phyloP scores from a whole-genome alignment of 1,140 invertebrate genomes.

The Microplitis demolitor region DNA sequence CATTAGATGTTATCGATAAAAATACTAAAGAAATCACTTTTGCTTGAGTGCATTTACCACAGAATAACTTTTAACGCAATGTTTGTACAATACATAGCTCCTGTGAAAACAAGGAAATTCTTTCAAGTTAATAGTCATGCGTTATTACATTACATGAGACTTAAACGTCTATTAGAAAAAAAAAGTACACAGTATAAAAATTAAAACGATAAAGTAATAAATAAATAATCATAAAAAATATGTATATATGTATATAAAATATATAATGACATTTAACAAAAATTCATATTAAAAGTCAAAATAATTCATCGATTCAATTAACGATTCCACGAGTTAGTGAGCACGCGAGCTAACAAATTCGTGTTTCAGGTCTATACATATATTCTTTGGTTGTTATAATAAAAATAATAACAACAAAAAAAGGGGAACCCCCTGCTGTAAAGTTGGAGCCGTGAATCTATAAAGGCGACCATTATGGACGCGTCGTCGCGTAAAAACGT shows the following conservation, averaged over 20 bases:
- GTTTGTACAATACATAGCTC: background rate
- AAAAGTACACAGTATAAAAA: too few species aligned
- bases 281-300: background rate
- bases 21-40: constrained; percentile 23
- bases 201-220: too few species aligned
- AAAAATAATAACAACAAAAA: constrained; percentile 20
- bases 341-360: constrained; percentile 25
- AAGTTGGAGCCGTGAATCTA: constrained; percentile 25
- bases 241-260: background rate
- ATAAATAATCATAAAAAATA: background rate
- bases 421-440: constrained; percentile 20
- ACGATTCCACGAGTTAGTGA: background rate
- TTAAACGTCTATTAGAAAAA: too few species aligned
- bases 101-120: constrained; percentile 16
- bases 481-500: constrained; percentile 28
- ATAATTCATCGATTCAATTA: background rate
- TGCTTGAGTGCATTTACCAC: constrained; percentile 7
- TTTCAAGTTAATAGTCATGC: background rate
- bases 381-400: constrained; percentile 12
- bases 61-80: constrained; percentile 1
- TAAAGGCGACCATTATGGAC: constrained; percentile 30
- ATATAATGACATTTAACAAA: constrained; percentile 1
- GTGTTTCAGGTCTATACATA: background rate
- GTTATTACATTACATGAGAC: too few species aligned
- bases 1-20: constrained; percentile 27